Evolutionary conservation across 2,797 vertebrate species (phyloP).

Genomic region (Melanotaenia maccullochi): DNA sequence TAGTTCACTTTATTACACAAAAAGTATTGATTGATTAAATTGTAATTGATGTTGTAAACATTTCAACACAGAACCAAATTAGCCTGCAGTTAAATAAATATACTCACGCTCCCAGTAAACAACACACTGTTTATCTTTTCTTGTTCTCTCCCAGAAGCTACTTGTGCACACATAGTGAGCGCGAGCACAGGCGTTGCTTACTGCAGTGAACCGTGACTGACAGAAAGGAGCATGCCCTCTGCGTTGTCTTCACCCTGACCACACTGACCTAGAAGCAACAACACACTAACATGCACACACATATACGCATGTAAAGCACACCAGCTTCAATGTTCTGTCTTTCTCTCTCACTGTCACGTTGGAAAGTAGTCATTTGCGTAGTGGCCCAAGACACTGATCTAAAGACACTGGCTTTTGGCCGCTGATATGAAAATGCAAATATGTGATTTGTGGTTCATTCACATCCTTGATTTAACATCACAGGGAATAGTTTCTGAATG

Average conservation of each 20-base stretch:
- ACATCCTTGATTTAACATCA: background rate
- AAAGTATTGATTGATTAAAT: conserved; percentile 4
- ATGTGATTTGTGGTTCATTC: conserved; percentile 7
- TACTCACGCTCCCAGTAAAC: conserved; percentile 4
- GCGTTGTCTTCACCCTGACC: conserved; percentile 62
- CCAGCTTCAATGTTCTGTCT: conserved; percentile 38
- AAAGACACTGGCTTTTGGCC: conserved; percentile 37
- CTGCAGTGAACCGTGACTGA: conserved; percentile 67
- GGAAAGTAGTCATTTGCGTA: conserved; percentile 41
- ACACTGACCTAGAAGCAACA: conserved; percentile 64
- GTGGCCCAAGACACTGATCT: conserved; percentile 51
- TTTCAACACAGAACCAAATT: conserved; percentile 1
- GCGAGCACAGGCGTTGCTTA: conserved; percentile 60
- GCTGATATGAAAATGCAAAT: conserved; percentile 41
- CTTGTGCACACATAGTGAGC: conserved; percentile 42
- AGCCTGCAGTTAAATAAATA: background rate
- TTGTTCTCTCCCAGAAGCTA: conserved; percentile 16
- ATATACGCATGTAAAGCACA: conserved; percentile 37
- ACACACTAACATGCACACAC: conserved; percentile 23
- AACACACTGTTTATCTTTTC: conserved; percentile 23
- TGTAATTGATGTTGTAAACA: background rate
- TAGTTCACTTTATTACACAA: background rate
- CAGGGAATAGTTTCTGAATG: background rate
- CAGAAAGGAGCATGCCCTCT: conserved; percentile 68
- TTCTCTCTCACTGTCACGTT: conserved; percentile 26